These are phyloP conservation scores for Hystrix cristata DNA, from an alignment of 2,113 vertebrate species.

Conservation along the genomic window DNA sequence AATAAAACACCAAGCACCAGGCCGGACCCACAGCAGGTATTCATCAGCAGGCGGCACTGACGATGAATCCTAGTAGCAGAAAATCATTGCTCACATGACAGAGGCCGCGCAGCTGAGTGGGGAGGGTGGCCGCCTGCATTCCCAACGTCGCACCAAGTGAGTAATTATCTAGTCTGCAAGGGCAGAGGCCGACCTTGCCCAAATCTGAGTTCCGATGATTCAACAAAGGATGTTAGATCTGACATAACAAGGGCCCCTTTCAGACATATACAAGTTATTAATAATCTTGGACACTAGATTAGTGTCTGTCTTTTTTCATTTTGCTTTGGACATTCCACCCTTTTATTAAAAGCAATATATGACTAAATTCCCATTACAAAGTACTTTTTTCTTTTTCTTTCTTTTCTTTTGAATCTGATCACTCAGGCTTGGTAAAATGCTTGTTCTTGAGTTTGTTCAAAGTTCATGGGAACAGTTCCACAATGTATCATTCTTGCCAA, in stretches of 20 bases:
- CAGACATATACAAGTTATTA: constrained; percentile 56
- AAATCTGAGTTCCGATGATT: constrained; percentile 62
- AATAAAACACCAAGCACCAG: background rate
- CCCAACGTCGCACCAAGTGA: constrained; percentile 63
- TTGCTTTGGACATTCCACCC: background rate
- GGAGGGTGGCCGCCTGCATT: constrained; percentile 52
- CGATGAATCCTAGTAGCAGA: background rate
- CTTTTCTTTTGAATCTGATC: constrained; percentile 5
- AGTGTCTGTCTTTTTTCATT: constrained; percentile 27
- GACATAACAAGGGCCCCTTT: constrained; percentile 72
- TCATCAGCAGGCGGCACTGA: background rate
- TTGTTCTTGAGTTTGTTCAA: constrained; percentile 51
- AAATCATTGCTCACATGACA: background rate
- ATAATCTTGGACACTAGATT: constrained; percentile 19
- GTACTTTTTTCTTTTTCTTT: background rate
- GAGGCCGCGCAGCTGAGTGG: constrained; percentile 53
- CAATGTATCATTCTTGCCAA: constrained; percentile 51
- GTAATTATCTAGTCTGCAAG: constrained; percentile 73
- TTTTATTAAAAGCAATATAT: constrained; percentile 50
- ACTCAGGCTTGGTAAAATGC: constrained; percentile 49
- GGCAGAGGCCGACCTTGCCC: constrained; percentile 59
- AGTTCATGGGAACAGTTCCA: constrained; percentile 62
- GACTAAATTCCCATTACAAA: background rate
- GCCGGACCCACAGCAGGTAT: background rate
- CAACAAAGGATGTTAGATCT: constrained; percentile 68